These are phyloP conservation scores for Takifugu flavidus DNA, from an alignment of 2,113 vertebrate species.

Conservation along the genomic window DNA sequence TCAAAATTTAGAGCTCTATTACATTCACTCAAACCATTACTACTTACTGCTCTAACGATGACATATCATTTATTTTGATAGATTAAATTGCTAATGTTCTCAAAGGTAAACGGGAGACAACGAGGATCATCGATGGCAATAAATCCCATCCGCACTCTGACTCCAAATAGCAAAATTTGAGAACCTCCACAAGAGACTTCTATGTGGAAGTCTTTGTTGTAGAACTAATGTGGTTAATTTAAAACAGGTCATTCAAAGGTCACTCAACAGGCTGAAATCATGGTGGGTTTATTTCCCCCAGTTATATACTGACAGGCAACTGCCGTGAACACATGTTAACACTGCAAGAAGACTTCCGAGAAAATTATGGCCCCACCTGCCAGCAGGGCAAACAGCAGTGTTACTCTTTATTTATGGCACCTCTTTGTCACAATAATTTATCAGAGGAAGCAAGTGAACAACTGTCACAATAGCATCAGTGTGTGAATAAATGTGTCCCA, in stretches of 20 bases:
- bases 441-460: slow-evolving; percentile 15
- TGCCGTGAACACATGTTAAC: slow-evolving; percentile 49
- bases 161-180: slow-evolving; percentile 14
- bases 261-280: not conserved
- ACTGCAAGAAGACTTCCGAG: slow-evolving; percentile 28
- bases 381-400: slow-evolving; percentile 10
- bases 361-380: slow-evolving; percentile 34
- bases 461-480: slow-evolving; percentile 31
- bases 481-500: slow-evolving; percentile 21
- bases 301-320: slow-evolving; percentile 42
- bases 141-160: slow-evolving; percentile 2
- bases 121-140: not conserved
- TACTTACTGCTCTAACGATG: too few species aligned
- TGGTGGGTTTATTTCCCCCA: not conserved
- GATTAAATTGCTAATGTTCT: slow-evolving; percentile 11
- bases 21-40: too few species aligned
- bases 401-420: slow-evolving; percentile 36
- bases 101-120: slow-evolving; percentile 7
- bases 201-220: not conserved
- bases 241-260: not conserved
- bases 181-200: not conserved
- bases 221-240: not conserved
- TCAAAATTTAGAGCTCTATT: too few species aligned
- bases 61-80: not conserved
- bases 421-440: slow-evolving; percentile 50